phyloP scores from a whole-genome alignment of 2,797 vertebrate genomes.

The Sarcoramphus papa region DNA sequence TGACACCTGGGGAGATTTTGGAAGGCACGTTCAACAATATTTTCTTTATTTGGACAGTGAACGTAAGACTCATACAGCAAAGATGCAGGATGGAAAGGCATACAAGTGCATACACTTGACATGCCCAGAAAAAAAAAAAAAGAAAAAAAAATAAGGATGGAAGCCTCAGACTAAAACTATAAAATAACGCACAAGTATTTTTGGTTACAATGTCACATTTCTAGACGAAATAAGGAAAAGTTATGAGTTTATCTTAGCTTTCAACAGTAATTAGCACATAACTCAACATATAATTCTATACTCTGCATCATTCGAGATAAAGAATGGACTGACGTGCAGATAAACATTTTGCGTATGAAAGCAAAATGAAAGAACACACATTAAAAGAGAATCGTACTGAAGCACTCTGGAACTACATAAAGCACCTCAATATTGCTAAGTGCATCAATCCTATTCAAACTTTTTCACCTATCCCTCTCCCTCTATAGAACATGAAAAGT shows the following conservation, averaged over 20 bases:
- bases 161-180: not conserved
- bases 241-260: not conserved
- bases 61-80: rapidly evolving
- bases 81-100: not conserved
- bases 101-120: not conserved
- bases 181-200: not conserved
- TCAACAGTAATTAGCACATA: not conserved
- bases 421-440: not conserved
- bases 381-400: not conserved
- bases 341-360: not conserved
- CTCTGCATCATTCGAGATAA: not conserved
- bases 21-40: not conserved
- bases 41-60: not conserved
- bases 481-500: not conserved
- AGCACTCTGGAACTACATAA: not conserved
- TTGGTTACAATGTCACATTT: not conserved
- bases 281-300: not conserved
- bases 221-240: not conserved
- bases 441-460: not conserved
- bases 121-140: too few relatives aligned
- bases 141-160: not conserved
- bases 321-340: not conserved
- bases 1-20: not conserved
- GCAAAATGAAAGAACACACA: not conserved
- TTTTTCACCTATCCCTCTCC: not conserved